A percentile compares a stretch with the other conserved stretches of the same genome.
Evolutionary conservation across 2,113 vertebrate species (phyloP).

Genomic region (Indri indri): DNA sequence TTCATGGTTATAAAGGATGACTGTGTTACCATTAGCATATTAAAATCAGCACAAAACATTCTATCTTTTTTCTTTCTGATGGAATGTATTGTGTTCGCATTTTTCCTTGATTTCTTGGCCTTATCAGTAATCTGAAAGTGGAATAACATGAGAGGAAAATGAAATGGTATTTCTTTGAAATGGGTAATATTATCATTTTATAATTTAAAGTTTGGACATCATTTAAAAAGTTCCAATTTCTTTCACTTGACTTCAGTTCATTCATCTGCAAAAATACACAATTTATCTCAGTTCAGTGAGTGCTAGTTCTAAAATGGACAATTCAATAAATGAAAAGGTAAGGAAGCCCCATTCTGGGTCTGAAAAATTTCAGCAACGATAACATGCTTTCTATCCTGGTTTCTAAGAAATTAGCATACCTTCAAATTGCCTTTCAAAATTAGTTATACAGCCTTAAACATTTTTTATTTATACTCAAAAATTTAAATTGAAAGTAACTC

Average conservation of each 20-base stretch:
- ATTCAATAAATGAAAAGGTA: slow-evolving; percentile 55
- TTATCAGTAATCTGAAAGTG: not conserved
- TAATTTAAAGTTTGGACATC: slow-evolving; percentile 46
- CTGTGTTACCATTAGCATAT: not conserved
- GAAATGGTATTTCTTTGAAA: slow-evolving; percentile 17
- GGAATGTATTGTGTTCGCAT: accelerated
- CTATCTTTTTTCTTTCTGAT: not conserved
- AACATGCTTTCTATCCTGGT: not conserved
- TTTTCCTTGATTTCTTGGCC: not conserved
- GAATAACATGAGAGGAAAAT: slow-evolving; percentile 16
- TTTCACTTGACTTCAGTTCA: not conserved
- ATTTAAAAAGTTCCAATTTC: slow-evolving; percentile 42
- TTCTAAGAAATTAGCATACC: slow-evolving; percentile 29
- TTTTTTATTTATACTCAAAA: slow-evolving; percentile 21
- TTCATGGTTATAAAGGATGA: not conserved
- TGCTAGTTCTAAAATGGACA: slow-evolving; percentile 25
- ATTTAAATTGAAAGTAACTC: not conserved
- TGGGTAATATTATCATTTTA: not conserved
- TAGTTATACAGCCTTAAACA: not conserved
- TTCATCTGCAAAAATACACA: slow-evolving; percentile 46
- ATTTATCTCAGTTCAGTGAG: slow-evolving; percentile 4
- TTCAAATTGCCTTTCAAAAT: slow-evolving; percentile 27
- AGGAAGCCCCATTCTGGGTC: not conserved
- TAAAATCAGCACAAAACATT: not conserved
- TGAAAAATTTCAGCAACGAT: slow-evolving; percentile 33